Percentiles rank a stretch among this genome's conserved stretches.
These are phyloP conservation scores for Mya arenaria DNA, from an alignment of 1,140 invertebrate genomes.

Conservation along the genomic window DNA sequence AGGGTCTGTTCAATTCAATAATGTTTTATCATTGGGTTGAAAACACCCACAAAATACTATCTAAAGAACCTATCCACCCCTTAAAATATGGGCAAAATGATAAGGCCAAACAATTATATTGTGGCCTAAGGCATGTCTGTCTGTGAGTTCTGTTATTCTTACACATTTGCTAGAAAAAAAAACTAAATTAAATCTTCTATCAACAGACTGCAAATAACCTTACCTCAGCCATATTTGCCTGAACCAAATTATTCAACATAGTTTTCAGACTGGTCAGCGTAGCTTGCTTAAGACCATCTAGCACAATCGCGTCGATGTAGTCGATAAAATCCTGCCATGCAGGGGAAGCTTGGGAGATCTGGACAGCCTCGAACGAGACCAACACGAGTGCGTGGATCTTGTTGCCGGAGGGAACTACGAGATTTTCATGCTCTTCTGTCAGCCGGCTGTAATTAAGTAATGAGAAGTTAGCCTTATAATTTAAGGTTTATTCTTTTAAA, in stretches of 20 bases:
- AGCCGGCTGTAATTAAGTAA: constrained; percentile 67
- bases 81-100: no score
- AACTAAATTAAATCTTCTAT: not conserved
- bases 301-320: constrained; percentile 92
- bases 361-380: constrained; percentile 78
- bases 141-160: no score
- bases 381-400: constrained; percentile 75
- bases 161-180: no score
- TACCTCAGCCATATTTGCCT: constrained; percentile 76
- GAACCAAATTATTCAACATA: constrained; percentile 78
- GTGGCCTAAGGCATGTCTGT: no score
- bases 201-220: not conserved
- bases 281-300: constrained; percentile 86
- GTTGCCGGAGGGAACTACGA: constrained; percentile 75
- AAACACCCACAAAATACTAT: no score
- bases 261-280: constrained; percentile 76
- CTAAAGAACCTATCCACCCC: no score
- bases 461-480: no score
- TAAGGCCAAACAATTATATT: no score
- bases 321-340: constrained; percentile 93
- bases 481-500: no score
- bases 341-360: constrained; percentile 83
- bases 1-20: no score
- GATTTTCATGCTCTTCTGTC: constrained; percentile 75
- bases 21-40: no score